These are phyloP conservation scores for Gallinago media DNA, from an alignment of 2,113 vertebrate genomes.

Conservation along the genomic window DNA sequence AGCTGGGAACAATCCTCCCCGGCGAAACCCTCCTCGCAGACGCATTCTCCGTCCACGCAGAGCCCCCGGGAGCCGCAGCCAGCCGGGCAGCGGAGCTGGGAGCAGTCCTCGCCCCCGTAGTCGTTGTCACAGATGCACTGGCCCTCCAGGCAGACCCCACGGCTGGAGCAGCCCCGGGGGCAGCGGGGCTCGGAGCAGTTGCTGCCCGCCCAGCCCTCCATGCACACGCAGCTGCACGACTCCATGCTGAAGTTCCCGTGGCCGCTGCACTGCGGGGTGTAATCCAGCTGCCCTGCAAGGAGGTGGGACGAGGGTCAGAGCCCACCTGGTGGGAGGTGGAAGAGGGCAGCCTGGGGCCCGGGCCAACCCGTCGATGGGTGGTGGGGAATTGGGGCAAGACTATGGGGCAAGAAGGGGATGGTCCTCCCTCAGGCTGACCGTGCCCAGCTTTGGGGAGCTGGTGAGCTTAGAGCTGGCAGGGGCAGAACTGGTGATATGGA, in stretches of 20 bases:
- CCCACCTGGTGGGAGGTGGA: not conserved
- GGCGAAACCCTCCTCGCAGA: constrained; percentile 91
- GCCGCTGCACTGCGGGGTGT: constrained; percentile 88
- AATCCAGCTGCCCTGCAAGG: constrained; percentile 90
- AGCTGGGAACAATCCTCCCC: constrained; percentile 90
- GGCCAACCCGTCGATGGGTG: not conserved
- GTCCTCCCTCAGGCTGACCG: not conserved
- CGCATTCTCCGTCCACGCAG: constrained; percentile 92
- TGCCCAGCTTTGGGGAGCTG: not conserved
- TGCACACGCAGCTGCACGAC: constrained; percentile 91
- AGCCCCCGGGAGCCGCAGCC: constrained; percentile 91
- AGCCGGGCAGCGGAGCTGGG: constrained; percentile 85
- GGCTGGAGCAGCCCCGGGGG: constrained; percentile 89
- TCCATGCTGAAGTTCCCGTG: constrained; percentile 96
- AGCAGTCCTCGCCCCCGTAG: constrained; percentile 92
- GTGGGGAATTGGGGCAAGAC: not conserved
- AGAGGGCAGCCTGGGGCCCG: accelerated
- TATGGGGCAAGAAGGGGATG: not conserved
- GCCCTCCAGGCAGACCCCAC: constrained; percentile 91
- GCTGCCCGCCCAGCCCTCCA: constrained; percentile 92
- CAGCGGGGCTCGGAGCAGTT: constrained; percentile 94
- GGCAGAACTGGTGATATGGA: not conserved
- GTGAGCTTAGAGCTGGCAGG: not conserved
- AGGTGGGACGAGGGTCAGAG: constrained; percentile 38
- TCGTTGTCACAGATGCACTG: constrained; percentile 93